Evolutionary conservation across 2,113 vertebrate genomes (phyloP), one percentile per base, ranked within the genome.

Genomic region (Nipponia nippon): DNA sequence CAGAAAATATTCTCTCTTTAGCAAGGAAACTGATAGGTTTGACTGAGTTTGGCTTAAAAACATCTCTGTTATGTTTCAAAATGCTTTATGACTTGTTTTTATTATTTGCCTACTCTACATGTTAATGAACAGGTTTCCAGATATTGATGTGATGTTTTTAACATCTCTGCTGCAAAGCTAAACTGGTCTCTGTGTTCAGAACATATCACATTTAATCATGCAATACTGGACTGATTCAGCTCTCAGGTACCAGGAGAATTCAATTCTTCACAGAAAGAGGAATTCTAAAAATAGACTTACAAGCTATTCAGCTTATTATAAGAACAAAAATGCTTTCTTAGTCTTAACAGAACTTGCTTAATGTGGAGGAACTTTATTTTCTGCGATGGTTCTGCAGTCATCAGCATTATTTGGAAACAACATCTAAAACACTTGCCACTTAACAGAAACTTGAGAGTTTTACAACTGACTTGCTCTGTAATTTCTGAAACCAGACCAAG

Each of bases 401-500:
- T 92, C 89, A 73, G 82, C 94, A 87, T 70, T 92, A 96, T 97
- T 76, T 91, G 46, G 61, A 91, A 92, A 86, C 50, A 55, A 83
- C 40, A 82, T 76, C 63, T 66, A 63, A 65, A 97, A 40, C 8
- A 55, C 46, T 91, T 92, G 87, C 65, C 88, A 84, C 79, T 69
- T 89, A 85, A 79, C 88, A 56, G 78, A 92, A 96, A 86, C 42
- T 58, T 49, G 82, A 92, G 58, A 73, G 73, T 79, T 90, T 75
- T 91, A 94, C 83, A 95, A 87, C 49, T 81, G 52, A 84, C 86
- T 89, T 92, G 67, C 29, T 95, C 87, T 67, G 81, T 75, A 82
- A 80, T 67, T 87, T 85, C 90, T 89, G 90, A 95, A 97, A 84
- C 61, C 78, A 96, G 79, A 97, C 91, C 96, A 97, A 96, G 47